Conservation (phyloP, 1,140 invertebrate species). For the Drosophila jambulina region DNA sequence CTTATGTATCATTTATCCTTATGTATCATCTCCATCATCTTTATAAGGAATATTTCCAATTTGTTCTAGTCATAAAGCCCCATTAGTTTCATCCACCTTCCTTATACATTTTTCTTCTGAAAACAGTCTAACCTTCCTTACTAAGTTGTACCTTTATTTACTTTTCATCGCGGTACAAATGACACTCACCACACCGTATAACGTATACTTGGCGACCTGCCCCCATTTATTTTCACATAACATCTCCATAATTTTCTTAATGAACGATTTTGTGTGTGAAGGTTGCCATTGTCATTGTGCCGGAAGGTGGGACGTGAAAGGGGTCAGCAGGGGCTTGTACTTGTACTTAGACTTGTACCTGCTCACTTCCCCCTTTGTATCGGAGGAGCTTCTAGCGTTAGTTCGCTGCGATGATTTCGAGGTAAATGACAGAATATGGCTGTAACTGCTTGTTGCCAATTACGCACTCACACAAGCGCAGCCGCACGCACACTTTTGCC, state of each 20-base stretch:
- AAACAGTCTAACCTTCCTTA: not conserved
- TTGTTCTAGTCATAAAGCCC: not conserved
- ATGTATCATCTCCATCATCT: not conserved
- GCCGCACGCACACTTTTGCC: constrained; percentile 5
- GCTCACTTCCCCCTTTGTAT: not conserved
- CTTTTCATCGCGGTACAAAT: constrained; percentile 1
- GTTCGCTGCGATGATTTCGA: constrained; percentile 64
- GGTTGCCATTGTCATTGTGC: constrained; percentile 72
- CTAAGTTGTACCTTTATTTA: not conserved
- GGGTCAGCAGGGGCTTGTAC: constrained; percentile 21
- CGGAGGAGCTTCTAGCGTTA: constrained; percentile 35
- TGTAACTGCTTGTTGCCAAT: constrained; percentile 43
- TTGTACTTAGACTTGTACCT: not conserved
- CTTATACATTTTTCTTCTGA: not conserved
- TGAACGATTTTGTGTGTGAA: constrained; percentile 84
- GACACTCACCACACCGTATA: constrained; percentile 14
- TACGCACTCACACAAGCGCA: constrained; percentile 34
- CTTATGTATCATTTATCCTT: not conserved
- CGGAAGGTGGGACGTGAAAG: constrained; percentile 2
- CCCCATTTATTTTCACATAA: constrained; percentile 36
- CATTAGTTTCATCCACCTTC: not conserved
- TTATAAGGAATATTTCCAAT: not conserved
- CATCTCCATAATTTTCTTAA: constrained; percentile 76
- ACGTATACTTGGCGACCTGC: constrained; percentile 15
- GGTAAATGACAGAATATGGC: constrained; percentile 66